Evolutionary conservation across 1,140 invertebrate species (phyloP).

Genomic region (Pachyrhynchus sulphureomaculatus): DNA sequence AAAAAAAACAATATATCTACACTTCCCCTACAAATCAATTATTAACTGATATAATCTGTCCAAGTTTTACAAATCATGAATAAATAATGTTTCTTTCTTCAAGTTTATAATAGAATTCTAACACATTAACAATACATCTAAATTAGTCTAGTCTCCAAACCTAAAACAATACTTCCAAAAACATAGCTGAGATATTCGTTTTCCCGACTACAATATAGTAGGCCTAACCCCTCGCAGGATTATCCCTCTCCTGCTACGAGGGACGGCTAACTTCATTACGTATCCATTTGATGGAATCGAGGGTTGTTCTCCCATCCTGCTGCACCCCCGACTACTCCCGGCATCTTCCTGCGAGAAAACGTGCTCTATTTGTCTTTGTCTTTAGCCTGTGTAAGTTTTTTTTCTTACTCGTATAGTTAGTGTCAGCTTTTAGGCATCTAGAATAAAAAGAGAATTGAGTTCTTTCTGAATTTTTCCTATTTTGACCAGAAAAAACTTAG

Average conservation of each 20-base stretch:
- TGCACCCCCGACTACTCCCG: constrained; percentile 8
- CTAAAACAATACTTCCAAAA: too few relatives aligned
- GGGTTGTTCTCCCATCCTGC: constrained; percentile 35
- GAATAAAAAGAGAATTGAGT: not conserved
- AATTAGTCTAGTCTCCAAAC: too few relatives aligned
- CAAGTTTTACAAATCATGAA: too few relatives aligned
- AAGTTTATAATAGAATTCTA: too few relatives aligned
- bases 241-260: constrained; percentile 13
- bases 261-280: constrained; percentile 55
- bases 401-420: not conserved
- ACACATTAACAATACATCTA: too few relatives aligned
- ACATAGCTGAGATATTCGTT: constrained; percentile 10
- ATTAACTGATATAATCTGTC: too few relatives aligned
- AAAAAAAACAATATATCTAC: too few relatives aligned
- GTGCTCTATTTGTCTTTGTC: constrained; percentile 24
- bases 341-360: constrained; percentile 13
- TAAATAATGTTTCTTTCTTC: too few relatives aligned
- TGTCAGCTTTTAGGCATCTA: not conserved
- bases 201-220: constrained; percentile 12
- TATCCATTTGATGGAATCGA: constrained; percentile 58
- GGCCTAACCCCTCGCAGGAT: constrained; percentile 8
- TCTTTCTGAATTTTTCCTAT: too few relatives aligned
- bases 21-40: too few relatives aligned
- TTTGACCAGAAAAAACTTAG: too few relatives aligned
- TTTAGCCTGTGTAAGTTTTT: constrained; percentile 2